Conservation (phyloP, 2,113 vertebrate genomes). For the Alectura lathami region DNA sequence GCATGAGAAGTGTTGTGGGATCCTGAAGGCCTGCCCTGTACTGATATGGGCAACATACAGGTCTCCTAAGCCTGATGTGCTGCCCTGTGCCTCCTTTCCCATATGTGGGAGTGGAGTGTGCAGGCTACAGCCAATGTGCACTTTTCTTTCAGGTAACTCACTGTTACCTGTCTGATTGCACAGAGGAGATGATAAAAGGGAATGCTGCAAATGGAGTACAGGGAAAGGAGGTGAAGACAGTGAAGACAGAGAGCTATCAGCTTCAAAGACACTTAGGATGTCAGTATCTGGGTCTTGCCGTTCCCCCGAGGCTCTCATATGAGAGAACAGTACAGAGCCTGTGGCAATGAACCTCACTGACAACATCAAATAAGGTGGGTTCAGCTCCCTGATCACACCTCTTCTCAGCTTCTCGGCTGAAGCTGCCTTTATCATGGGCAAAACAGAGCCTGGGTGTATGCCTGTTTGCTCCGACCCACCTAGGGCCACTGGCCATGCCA, state of each 20-base stretch:
- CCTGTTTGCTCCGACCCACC: background rate
- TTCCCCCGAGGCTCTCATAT: background rate
- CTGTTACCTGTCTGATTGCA: background rate
- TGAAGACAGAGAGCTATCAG: background rate
- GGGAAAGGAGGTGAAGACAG: background rate
- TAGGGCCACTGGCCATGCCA: background rate
- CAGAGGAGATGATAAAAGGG: background rate
- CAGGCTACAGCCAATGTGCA: background rate
- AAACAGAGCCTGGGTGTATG: background rate
- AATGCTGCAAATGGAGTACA: background rate
- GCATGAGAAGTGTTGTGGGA: background rate
- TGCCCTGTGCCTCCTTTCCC: background rate
- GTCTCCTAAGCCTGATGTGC: background rate
- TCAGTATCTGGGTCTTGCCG: background rate
- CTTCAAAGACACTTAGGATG: background rate
- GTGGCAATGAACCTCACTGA: fast-evolving
- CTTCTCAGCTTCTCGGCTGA: background rate
- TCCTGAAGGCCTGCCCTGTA: background rate
- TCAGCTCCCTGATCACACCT: fast-evolving
- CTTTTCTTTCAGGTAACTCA: background rate
- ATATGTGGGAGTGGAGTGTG: background rate
- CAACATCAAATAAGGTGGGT: background rate
- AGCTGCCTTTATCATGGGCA: background rate
- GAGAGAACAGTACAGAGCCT: fast-evolving
- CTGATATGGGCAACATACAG: background rate